A percentile compares a stretch with the other conserved stretches of the same genome.
These are phyloP conservation scores for Hapalemur alaotrensis DNA, from an alignment of 2,797 vertebrate species.

Conservation along the genomic window DNA sequence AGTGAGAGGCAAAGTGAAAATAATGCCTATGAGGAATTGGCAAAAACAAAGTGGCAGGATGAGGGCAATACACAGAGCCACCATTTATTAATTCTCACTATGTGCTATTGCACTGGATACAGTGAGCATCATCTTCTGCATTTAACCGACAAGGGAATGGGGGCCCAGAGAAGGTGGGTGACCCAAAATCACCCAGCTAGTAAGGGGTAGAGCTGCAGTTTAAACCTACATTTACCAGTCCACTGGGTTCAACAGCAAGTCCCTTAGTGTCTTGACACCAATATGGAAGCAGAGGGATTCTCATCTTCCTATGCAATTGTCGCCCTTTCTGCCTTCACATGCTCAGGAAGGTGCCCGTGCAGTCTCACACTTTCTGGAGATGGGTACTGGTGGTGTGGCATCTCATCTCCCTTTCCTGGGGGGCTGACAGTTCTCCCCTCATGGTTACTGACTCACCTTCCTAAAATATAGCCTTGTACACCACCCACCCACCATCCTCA, in stretches of 20 bases:
- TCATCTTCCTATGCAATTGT: rapidly evolving
- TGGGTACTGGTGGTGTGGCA: background rate
- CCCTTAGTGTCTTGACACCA: background rate
- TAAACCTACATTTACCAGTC: background rate
- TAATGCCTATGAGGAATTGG: background rate
- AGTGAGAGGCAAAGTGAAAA: background rate
- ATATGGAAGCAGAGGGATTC: background rate
- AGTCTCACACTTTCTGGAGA: background rate
- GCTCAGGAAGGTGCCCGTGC: background rate
- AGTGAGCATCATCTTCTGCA: background rate
- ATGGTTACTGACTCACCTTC: background rate
- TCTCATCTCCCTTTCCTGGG: background rate
- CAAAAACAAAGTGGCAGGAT: background rate
- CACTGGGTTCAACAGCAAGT: background rate
- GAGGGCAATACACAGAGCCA: background rate
- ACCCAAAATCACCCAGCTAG: background rate
- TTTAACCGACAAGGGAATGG: background rate
- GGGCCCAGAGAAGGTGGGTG: background rate
- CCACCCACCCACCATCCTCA: background rate
- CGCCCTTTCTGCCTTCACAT: background rate
- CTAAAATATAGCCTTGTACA: background rate
- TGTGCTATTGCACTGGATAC: rapidly evolving
- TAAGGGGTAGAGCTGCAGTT: background rate
- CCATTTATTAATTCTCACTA: background rate
- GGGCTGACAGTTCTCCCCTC: background rate